Base-by-base conservation (phyloP, 2,797 vertebrate species). In the Zenarchopterus dispar region DNA sequence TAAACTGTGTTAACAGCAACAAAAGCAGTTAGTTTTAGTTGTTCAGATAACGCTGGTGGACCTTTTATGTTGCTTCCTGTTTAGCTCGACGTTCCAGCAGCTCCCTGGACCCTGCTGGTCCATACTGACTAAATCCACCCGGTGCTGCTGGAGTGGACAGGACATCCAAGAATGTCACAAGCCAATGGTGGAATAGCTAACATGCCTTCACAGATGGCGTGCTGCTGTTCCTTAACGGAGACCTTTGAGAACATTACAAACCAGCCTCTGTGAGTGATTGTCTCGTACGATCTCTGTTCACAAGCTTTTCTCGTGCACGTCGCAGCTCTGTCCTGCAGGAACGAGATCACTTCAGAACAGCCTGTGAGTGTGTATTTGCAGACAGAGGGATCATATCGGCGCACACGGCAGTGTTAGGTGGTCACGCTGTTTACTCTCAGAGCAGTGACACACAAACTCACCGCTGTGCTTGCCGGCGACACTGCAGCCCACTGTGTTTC, bases 91-190 rank as follows among this genome's bases (percentile, higher is more conserved):
- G 28, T 76, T 72, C 84, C 80, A 77, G 86, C 70, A 69, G 64
- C 42, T 71, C 84, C 81, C 70, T 84, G 81, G 31, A 62, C 51
- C 84, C 84, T 67, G 65, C 43, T 2, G 78, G 77, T 62, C 80
- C 80, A 73, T 3, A 13, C 66, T 58, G 62, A 60, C 60, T 57
- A 45, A 58, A 59, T 51, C 36, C 63, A 59, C 61, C 53, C 55
- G 31, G n/a, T 31, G 17, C 57, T 63, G 72, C 77, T 70, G 8
- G 47, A 77, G 56, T 64, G 61, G 64, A 84, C 73, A 21, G 52
- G 54, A 42, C 50, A 58, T 87, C 57, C 46, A 73, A 85, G 87
- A 91, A 91, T 92, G 87, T 93, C 82, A 82, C 90, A 89, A 89
- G 79, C 76, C 71, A 70, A 77, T 83, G 88, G 77, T 79, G 78